Evolutionary conservation across 2,797 vertebrate genomes (phyloP).

Genomic region (Brachymystax lenok): DNA sequence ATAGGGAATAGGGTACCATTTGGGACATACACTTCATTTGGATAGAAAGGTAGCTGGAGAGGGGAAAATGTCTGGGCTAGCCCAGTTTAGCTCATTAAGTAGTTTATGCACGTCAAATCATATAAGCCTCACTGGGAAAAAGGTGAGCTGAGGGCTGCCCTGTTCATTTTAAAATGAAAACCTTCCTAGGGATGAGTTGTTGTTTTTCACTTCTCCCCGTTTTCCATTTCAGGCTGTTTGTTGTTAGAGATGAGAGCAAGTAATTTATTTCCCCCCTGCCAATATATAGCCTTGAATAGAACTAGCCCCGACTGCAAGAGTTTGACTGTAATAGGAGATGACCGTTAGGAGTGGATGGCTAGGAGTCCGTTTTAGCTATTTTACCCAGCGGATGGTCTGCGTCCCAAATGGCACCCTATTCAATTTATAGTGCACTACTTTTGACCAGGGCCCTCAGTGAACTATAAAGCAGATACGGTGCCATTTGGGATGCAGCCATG

Average conservation of each 20-base stretch:
- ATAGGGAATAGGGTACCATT: background rate
- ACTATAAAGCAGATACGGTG: background rate
- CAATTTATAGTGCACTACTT: background rate
- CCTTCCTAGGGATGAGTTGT: background rate
- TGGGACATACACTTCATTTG: background rate
- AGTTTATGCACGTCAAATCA: background rate
- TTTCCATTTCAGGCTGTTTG: background rate
- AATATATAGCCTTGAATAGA: conserved; percentile 18
- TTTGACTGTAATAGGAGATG: conserved; percentile 54
- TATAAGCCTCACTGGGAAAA: background rate
- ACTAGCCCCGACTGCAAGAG: conserved; percentile 34
- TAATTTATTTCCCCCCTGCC: conserved; percentile 29
- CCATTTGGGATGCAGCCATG: background rate
- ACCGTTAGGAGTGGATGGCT: conserved; percentile 32
- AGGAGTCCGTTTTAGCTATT: conserved; percentile 43
- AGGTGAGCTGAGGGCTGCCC: background rate
- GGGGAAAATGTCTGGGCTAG: background rate
- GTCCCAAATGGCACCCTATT: background rate
- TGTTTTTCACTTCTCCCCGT: background rate
- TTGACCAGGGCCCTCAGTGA: background rate
- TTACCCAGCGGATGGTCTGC: conserved; percentile 19
- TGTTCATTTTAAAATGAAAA: background rate
- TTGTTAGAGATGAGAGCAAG: background rate
- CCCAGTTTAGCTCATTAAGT: conserved; percentile 3
- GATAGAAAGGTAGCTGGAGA: background rate